A percentile compares a stretch with the other conserved stretches of the same genome.
Conservation (phyloP, 2,797 vertebrate genomes). For the Mionectes olivaceus region DNA sequence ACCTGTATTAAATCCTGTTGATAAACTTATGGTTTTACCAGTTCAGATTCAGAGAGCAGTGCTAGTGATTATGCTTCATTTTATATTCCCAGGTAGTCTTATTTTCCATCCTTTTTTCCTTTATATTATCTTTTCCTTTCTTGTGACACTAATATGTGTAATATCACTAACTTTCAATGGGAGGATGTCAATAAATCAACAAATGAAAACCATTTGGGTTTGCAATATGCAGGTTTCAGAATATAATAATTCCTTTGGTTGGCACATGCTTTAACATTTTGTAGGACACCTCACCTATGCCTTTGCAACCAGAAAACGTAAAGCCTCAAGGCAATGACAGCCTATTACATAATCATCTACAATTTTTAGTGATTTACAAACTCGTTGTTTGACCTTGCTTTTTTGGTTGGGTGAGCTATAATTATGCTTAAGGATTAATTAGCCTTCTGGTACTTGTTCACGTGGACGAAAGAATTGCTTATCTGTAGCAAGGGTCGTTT, state of each 20-base stretch:
- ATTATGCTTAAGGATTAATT: constrained; percentile 45
- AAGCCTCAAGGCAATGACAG: neutral
- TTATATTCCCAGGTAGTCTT: constrained; percentile 72
- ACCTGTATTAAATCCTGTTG: constrained; percentile 84
- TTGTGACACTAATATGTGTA: constrained; percentile 18
- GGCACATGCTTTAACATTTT: neutral
- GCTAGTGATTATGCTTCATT: constrained; percentile 42
- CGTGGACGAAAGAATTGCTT: neutral
- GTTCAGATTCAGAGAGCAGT: constrained; percentile 82
- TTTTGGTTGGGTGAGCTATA: neutral
- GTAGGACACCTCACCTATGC: constrained; percentile 6
- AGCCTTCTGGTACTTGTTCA: constrained; percentile 17
- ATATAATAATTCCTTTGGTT: neutral
- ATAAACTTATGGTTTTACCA: constrained; percentile 85
- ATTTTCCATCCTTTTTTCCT: constrained; percentile 41
- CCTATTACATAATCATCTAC: neutral
- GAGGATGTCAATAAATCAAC: constrained; percentile 28
- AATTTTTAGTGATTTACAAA: constrained; percentile 1
- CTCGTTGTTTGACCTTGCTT: constrained; percentile 28
- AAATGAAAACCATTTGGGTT: neutral
- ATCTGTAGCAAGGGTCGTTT: constrained; percentile 13
- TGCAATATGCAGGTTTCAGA: neutral
- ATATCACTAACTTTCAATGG: constrained; percentile 24
- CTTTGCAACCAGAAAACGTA: constrained; percentile 4
- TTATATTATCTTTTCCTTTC: neutral